Evolutionary conservation across 2,888 invertebrate genomes (phyloP).

Genomic region (Luperina nickerlii): DNA sequence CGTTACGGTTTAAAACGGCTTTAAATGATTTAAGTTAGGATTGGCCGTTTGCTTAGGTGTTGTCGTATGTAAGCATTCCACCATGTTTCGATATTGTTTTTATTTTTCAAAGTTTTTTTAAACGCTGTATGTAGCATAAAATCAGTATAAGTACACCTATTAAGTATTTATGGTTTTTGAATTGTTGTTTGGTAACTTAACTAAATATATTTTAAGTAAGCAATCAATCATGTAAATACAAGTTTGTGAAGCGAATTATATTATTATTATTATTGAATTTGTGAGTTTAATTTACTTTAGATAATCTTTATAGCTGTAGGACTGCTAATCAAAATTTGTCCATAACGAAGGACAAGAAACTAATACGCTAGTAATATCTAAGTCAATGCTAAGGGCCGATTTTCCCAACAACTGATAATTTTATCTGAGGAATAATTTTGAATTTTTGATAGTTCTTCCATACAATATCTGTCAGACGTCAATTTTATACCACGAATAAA

Average conservation of each 20-base stretch:
- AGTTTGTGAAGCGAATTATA: slow-evolving; percentile 87
- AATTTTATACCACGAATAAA: too few relatives aligned
- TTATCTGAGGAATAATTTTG: too few relatives aligned
- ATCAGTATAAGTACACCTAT: slow-evolving; percentile 84
- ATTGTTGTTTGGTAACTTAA: slow-evolving; percentile 83
- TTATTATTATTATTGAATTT: slow-evolving; percentile 83
- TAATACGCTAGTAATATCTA: too few relatives aligned
- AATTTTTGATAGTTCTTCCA: too few relatives aligned
- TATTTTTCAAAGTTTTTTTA: slow-evolving; percentile 74
- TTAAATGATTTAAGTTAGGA: slow-evolving; percentile 45
- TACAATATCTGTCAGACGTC: too few relatives aligned
- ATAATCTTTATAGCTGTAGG: neutral
- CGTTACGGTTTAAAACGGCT: slow-evolving; percentile 47
- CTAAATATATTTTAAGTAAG: slow-evolving; percentile 85
- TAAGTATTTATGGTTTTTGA: slow-evolving; percentile 83
- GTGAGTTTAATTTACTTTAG: slow-evolving; percentile 52
- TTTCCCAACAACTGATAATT: too few relatives aligned
- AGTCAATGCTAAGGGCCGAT: too few relatives aligned
- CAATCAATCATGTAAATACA: slow-evolving; percentile 89
- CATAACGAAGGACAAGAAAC: too few relatives aligned
- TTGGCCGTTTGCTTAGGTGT: slow-evolving; percentile 73
- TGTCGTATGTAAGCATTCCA: slow-evolving; percentile 87
- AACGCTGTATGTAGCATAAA: slow-evolving; percentile 72
- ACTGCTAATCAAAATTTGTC: too few relatives aligned
- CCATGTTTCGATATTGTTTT: slow-evolving; percentile 71